These are phyloP conservation scores for Coracopsis vasa DNA, from an alignment of 2,113 vertebrate genomes.

Conservation along the genomic window DNA sequence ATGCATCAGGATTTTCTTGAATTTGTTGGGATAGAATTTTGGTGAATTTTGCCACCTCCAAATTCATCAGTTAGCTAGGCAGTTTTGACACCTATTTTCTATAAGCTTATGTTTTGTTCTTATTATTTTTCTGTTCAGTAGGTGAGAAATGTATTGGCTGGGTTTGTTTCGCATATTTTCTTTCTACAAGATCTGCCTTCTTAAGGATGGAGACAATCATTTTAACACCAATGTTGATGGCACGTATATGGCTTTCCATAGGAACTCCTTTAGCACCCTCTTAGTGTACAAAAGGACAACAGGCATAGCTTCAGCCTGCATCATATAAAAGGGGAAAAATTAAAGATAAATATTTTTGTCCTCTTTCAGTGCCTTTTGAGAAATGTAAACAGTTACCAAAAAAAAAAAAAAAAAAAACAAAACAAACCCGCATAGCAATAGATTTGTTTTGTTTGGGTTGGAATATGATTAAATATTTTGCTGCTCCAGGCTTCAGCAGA, in stretches of 20 bases:
- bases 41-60: neutral
- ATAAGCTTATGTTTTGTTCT: neutral
- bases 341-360: neutral
- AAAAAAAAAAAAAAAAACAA: neutral
- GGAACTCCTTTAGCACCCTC: neutral
- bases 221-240: neutral
- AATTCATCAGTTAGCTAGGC: neutral
- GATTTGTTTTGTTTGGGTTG: neutral
- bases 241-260: neutral
- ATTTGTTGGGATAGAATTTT: neutral
- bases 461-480: neutral
- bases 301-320: neutral
- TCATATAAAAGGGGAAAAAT: neutral
- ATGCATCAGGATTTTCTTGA: neutral
- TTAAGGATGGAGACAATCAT: neutral
- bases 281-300: neutral
- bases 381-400: slow-evolving; percentile 8
- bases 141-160: neutral
- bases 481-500: neutral
- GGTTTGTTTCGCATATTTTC: neutral
- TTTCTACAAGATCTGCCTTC: neutral
- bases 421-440: neutral
- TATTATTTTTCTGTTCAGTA: neutral
- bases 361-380: neutral
- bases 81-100: neutral